Evolutionary conservation across 1,140 invertebrate genomes (phyloP), one percentile per base, ranked within the genome.

Genomic region (Oreohelix idahoensis): DNA sequence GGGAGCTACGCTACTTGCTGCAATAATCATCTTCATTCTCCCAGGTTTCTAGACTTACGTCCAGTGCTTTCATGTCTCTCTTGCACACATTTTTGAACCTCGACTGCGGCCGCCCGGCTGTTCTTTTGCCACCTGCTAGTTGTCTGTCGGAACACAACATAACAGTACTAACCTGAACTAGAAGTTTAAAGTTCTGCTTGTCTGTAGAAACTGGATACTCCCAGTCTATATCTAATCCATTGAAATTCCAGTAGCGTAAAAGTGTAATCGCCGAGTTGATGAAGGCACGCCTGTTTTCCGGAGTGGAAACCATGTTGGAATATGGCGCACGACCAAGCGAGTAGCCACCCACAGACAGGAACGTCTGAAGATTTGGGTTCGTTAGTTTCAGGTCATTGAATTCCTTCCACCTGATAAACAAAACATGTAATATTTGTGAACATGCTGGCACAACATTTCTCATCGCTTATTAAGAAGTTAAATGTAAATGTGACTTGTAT

Each of bases 201-300:
- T 99, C 97, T 66, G 96, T 95, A 0, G 96, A 95, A 88, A 97
- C 95, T 0, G 97, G 97, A 93, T 98, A 98, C 91, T 98, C 97
- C 97, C 97, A 98, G 91, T 98, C 97, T 84, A 99, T 93, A 92
- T 99, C 97, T 35, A 99, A 94, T 8, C 97, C 97, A 93, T 99
- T 97, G 90, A 99, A 98, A 88, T 97, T 96, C 91, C 98, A 97
- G 89, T 97, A 95, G 83, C 97, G 94, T 75, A 98, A 93, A 90
- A 98, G 98, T 92, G 96, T 96, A 15, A 98, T 94, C 35, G 95
- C 94, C 49, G 84, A 79, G 32, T 79, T 69, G 42, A 87, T 84
- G 81, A 91, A 91, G n/a, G 49, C 69, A 4, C 32, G 51, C n/a
- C 88, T 79, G 29, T 73, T 86, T 10, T 70, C 83, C 20, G 70